A percentile compares a stretch with the other conserved stretches of the same genome.
phyloP scores from a whole-genome alignment of 2,113 vertebrate genomes.

The Cricetomys ansorgei region DNA sequence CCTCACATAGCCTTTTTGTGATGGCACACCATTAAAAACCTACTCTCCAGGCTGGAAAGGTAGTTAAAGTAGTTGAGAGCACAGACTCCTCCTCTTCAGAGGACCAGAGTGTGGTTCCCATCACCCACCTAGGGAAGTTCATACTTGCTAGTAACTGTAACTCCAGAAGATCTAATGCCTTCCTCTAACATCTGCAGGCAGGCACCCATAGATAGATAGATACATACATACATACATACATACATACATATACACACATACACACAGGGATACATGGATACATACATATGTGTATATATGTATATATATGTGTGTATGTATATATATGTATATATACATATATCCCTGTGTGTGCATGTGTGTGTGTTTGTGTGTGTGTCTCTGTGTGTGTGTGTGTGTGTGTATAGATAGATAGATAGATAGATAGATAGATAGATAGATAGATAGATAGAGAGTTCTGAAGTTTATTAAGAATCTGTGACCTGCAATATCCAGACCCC shows the following conservation, averaged over 20 bases:
- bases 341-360: no score
- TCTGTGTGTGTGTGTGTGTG: no score
- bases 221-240: background rate
- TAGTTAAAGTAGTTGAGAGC: background rate
- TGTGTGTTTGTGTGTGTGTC: no score
- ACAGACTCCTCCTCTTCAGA: background rate
- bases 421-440: no score
- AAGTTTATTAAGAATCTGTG: background rate
- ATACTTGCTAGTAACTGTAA: background rate
- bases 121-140: background rate
- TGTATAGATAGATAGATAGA: no score
- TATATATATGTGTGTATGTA: background rate
- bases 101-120: background rate
- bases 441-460: no score
- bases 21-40: background rate
- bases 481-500: accelerated
- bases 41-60: background rate
- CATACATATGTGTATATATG: no score
- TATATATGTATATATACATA: background rate
- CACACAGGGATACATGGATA: no score
- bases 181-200: background rate
- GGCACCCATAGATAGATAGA: background rate
- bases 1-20: background rate
- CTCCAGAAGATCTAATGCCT: background rate
- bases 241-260: background rate